Evolutionary conservation across 2,797 vertebrate species (phyloP).

Genomic region (Erethizon dorsatum): DNA sequence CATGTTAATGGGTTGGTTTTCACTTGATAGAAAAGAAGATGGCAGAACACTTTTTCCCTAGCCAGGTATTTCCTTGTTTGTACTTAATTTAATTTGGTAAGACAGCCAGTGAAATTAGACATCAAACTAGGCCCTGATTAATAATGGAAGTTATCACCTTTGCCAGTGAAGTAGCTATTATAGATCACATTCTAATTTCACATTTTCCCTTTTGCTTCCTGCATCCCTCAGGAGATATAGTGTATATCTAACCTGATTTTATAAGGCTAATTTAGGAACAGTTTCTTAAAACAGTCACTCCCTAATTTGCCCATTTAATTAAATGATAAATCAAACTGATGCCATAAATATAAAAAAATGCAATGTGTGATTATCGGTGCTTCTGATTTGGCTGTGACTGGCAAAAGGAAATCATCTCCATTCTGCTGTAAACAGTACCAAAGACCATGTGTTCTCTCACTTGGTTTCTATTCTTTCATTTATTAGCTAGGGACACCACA

Average conservation of each 20-base stretch:
- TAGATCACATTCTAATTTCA: conserved; percentile 4
- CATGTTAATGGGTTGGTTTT: neutral
- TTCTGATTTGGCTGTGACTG: neutral
- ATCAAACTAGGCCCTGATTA: neutral
- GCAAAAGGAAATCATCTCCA: neutral
- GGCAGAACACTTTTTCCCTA: neutral
- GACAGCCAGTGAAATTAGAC: conserved; percentile 23
- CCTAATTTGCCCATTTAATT: conserved; percentile 40
- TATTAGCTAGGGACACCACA: neutral
- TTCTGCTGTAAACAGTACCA: neutral
- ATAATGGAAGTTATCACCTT: neutral
- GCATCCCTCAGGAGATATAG: neutral
- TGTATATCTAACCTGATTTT: conserved; percentile 15
- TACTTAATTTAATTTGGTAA: conserved; percentile 35
- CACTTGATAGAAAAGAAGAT: neutral
- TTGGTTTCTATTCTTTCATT: neutral
- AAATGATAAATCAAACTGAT: conserved; percentile 7
- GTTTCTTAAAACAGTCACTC: conserved; percentile 53
- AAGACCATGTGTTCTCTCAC: neutral
- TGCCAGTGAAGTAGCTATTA: neutral
- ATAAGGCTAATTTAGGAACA: conserved; percentile 55
- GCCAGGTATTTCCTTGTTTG: neutral
- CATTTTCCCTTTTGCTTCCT: neutral
- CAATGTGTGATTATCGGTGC: neutral
- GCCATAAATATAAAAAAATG: conserved; percentile 46